Evolutionary conservation across 2,888 invertebrate genomes (phyloP), one percentile per base, ranked within the genome.

Genomic region (Pilophorus perplexus): DNA sequence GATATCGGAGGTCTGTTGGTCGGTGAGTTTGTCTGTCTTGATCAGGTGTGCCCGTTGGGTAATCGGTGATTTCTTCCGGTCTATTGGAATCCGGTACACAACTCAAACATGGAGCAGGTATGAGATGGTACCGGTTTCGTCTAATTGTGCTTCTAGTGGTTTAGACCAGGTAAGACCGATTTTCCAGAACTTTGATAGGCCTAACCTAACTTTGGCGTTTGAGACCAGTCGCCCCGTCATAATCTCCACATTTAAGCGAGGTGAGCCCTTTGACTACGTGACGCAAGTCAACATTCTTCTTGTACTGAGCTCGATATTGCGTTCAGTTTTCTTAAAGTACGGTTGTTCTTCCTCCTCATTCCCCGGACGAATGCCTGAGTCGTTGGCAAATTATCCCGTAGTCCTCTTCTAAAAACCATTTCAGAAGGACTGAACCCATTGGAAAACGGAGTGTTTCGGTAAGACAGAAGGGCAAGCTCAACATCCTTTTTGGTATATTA

Each of bases 351-450:
- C 18, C 37, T 33, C 5, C 3, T 42, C 16, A 5, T 55, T 23
- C 55, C 12, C 8, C 10, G 2, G 37, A 6, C 8, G 20, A 37
- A 14, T 12, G 5, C 33, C 3, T 37, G 38, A 14, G 38, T 18
- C 12, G 37, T 37, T 10, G 59, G 59, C 18, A 42, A 44, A 14
- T 42, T 59, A 16, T 59, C 59, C 3, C 59, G 23, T 2, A 59
- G 2, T 59, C 33, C 23, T 23, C 59, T n/a, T 10, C 42, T 23
- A 57, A 42, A 59, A 3, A 59, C 14, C 27, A 59, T 40, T 14
- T 59, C 42, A n/a, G 59, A 6, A n/a, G 59, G 59, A 27, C 59
- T 59, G 16, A 42, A 59, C 2, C 59, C 59, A 6, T 42, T 59
- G 25, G 25, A 6, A 10, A 18, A n/a, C n/a, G n/a, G n/a, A n/a